Evolutionary conservation across 64 coral and sea anemone genomes (phyloP).

Genomic region (Pocillopora verrucosa): DNA sequence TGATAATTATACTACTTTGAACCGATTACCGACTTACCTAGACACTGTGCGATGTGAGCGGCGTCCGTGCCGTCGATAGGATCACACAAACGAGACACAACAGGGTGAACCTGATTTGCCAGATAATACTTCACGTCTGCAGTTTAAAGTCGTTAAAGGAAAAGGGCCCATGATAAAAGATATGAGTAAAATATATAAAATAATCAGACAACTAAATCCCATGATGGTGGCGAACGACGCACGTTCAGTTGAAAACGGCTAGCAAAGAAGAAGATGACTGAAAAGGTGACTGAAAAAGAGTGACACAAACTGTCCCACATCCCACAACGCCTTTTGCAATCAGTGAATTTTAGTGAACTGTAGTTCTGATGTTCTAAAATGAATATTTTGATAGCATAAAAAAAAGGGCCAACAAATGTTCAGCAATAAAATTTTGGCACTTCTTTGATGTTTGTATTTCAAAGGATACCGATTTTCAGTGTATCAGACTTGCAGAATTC

Average conservation of each 20-base stretch:
- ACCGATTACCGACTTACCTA: slow-evolving; percentile 59
- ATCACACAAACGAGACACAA: slow-evolving; percentile 95
- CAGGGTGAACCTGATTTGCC: slow-evolving; percentile 90
- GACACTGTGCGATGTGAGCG: slow-evolving; percentile 89
- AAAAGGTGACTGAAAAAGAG: too few relatives aligned
- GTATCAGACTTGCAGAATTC: slow-evolving; percentile 95
- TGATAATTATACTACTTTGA: too few relatives aligned
- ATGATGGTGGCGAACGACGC: too few relatives aligned
- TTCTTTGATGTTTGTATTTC: neutral
- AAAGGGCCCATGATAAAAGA: neutral
- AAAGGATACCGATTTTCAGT: slow-evolving; percentile 98
- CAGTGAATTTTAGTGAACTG: too few relatives aligned
- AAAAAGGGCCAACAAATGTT: neutral
- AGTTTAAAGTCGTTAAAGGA: slow-evolving; percentile 49
- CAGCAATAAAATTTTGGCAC: neutral
- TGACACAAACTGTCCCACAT: too few relatives aligned
- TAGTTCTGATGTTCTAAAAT: too few relatives aligned
- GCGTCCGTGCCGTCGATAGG: slow-evolving; percentile 96
- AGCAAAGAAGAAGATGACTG: too few relatives aligned
- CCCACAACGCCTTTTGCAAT: too few relatives aligned
- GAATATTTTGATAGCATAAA: too few relatives aligned
- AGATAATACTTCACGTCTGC: slow-evolving; percentile 93
- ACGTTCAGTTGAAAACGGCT: too few relatives aligned
- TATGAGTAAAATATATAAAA: neutral
- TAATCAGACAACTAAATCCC: too few relatives aligned